Evolutionary conservation across 64 coral and sea anemone genomes (phyloP), one percentile per base, ranked within the genome.

Genomic region (Astreopora myriophthalma): DNA sequence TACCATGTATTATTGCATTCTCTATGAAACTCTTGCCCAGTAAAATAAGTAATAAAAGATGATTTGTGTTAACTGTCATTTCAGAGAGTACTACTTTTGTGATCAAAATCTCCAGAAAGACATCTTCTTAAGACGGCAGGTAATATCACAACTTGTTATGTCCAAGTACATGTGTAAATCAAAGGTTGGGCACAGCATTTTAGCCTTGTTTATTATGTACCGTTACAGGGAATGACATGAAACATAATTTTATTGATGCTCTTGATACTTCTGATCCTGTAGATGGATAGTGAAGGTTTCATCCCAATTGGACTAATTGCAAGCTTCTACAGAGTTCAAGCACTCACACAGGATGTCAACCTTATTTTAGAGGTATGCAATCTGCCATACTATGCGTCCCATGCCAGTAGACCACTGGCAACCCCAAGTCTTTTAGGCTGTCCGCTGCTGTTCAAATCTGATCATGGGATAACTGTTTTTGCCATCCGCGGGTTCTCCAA

Each of bases 321-420:
- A 92, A 99, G 94, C 73, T 99, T 99, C 36, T 99, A 99, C 75
- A 89, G 97, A 93, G 97, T 99, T 27, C 97, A 99, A 69, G 97
- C 97, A 9, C 77, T 99, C 20, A 99, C 94, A 24, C 93, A 99
- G 63, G 97, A 99, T 66, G 51, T 88, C 2, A 95, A 96, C 67
- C 87, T 95, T 69, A 95, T 99, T 35, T 35, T 95, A 22, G 89
- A 95, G 84, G 97, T 99, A 66, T 85, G 86, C 51, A 55, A n/a
- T n/a, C n/a, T n/a, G n/a, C n/a, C n/a, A n/a, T n/a, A n/a, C n/a
- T n/a, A n/a, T n/a, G n/a, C n/a, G n/a, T n/a, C n/a, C n/a, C n/a
- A n/a, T n/a, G n/a, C n/a, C n/a, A n/a, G n/a, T n/a, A n/a, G n/a
- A n/a, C n/a, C n/a, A n/a, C n/a, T n/a, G n/a, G n/a, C n/a, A n/a